These are phyloP conservation scores for Nicator chloris DNA, from an alignment of 2,113 vertebrate genomes.

Conservation along the genomic window DNA sequence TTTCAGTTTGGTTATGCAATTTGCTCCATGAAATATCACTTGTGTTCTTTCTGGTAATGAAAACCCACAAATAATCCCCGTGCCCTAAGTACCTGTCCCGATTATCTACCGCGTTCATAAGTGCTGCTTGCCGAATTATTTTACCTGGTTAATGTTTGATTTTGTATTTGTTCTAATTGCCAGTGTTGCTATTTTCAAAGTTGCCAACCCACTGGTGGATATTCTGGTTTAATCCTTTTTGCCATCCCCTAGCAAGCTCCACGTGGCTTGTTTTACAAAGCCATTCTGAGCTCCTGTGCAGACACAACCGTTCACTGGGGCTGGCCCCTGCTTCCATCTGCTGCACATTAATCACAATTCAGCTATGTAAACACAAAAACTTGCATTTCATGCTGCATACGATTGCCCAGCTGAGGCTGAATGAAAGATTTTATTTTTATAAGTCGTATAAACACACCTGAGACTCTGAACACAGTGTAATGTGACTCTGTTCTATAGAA, in stretches of 20 bases:
- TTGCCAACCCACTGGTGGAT: conserved; percentile 1
- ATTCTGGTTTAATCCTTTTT: conserved; percentile 28
- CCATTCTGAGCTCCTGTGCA: conserved; percentile 5
- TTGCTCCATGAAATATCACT: neutral
- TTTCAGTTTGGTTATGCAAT: neutral
- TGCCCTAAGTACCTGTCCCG: neutral
- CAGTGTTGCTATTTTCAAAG: neutral
- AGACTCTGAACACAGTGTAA: conserved; percentile 1
- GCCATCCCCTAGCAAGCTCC: neutral
- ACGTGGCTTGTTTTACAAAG: neutral
- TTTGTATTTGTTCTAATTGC: conserved; percentile 35
- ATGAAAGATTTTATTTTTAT: conserved; percentile 46
- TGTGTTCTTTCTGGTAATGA: neutral
- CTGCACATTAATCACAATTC: conserved; percentile 62
- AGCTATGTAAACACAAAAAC: conserved; percentile 23
- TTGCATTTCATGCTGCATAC: conserved; percentile 31
- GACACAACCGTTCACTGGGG: conserved; percentile 32
- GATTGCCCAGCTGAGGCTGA: conserved; percentile 29
- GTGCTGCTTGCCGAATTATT: neutral
- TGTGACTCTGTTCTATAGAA: neutral
- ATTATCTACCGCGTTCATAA: neutral
- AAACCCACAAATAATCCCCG: neutral
- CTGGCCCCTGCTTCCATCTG: conserved; percentile 34
- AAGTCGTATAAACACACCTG: neutral
- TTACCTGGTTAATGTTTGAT: neutral